A percentile compares a stretch with the other conserved stretches of the same genome.
These are phyloP conservation scores for Leptopilina boulardi DNA, from an alignment of 1,140 invertebrate genomes.

Conservation along the genomic window DNA sequence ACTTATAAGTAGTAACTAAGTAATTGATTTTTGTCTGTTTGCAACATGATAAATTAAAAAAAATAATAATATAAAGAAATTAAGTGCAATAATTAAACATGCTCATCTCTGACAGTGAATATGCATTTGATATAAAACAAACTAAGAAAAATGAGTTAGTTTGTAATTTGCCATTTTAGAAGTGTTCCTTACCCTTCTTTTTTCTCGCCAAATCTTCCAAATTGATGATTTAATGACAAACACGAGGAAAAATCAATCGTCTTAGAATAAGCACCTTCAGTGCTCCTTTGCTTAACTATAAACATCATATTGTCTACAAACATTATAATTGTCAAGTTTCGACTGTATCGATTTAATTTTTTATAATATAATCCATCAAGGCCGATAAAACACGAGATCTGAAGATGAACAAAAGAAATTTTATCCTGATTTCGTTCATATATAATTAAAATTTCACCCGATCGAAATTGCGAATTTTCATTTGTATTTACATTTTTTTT, in stretches of 20 bases:
- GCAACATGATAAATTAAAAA: no score
- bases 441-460: neutral
- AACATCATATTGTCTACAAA: constrained; percentile 30
- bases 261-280: constrained; percentile 27
- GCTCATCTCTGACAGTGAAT: neutral
- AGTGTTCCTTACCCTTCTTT: constrained; percentile 29
- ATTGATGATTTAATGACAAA: constrained; percentile 29
- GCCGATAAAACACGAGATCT: neutral
- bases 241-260: constrained; percentile 31
- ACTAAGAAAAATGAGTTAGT: constrained; percentile 13
- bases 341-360: neutral
- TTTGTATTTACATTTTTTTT: neutral
- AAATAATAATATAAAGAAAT: neutral
- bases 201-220: constrained; percentile 21
- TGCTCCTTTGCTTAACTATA: constrained; percentile 29
- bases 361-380: neutral
- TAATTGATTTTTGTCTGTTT: neutral
- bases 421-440: neutral
- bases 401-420: constrained; percentile 9
- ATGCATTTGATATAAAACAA: neutral
- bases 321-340: constrained; percentile 22
- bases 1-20: no score
- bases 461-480: neutral
- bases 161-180: constrained; percentile 31
- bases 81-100: neutral